A percentile compares a stretch with the other conserved stretches of the same genome.
phyloP scores from a whole-genome alignment of 2,888 invertebrate genomes.

The Salpingus planirostris region DNA sequence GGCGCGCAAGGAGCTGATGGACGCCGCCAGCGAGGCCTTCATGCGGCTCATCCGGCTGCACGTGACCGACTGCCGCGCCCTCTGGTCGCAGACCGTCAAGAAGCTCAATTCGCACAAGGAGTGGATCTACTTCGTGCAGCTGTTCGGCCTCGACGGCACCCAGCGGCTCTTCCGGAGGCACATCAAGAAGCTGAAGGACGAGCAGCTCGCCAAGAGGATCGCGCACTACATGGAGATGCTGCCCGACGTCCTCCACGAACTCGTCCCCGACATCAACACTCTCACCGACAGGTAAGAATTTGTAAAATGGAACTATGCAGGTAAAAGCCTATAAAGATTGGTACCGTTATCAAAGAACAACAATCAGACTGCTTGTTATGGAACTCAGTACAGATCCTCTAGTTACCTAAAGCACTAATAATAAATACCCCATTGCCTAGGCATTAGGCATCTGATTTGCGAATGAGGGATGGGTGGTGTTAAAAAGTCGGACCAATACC shows the following conservation, averaged over 20 bases:
- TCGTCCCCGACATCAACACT: slow-evolving; percentile 67
- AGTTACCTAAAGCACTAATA: no score
- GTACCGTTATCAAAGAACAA: no score
- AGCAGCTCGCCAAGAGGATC: slow-evolving; percentile 66
- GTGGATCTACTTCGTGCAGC: slow-evolving; percentile 79
- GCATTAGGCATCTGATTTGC: no score
- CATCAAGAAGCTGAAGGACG: slow-evolving; percentile 72
- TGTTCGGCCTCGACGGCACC: slow-evolving; percentile 58
- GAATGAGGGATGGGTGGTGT: no score
- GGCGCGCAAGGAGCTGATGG: slow-evolving; percentile 77
- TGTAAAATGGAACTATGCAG: no score
- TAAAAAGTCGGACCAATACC: no score
- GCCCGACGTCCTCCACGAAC: slow-evolving; percentile 65
- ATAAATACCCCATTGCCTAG: no score
- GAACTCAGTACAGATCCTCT: no score
- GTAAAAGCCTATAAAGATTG: no score
- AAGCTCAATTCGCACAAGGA: slow-evolving; percentile 81
- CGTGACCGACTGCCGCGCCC: slow-evolving; percentile 71
- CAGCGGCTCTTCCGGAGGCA: slow-evolving; percentile 66
- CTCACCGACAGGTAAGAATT: slow-evolving; percentile 53
- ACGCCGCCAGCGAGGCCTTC: slow-evolving; percentile 85
- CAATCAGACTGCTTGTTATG: no score
- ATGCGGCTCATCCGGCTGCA: slow-evolving; percentile 78
- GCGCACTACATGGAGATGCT: slow-evolving; percentile 69
- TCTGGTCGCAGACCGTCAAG: slow-evolving; percentile 82